A percentile compares a stretch with the other conserved stretches of the same genome.
phyloP scores from a whole-genome alignment of 2,888 invertebrate species.

The Bombyx huttoni region DNA sequence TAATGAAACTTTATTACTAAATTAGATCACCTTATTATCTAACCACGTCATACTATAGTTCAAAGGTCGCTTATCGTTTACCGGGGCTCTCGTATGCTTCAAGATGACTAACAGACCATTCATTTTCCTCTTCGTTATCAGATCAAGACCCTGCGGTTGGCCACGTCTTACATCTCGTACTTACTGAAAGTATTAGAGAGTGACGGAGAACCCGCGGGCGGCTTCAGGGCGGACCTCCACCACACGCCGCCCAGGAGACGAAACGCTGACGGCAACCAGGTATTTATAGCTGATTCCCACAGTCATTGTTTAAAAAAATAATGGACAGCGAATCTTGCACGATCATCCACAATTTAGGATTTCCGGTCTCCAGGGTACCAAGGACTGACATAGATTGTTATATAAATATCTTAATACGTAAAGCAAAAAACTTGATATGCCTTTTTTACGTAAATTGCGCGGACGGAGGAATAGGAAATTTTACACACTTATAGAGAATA shows the following conservation, averaged over 20 bases:
- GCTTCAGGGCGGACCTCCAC: slow-evolving; percentile 88
- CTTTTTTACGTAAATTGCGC: no score
- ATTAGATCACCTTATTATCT: no score
- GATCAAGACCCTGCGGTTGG: slow-evolving; percentile 94
- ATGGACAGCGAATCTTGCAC: no score
- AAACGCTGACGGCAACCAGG: slow-evolving; percentile 33
- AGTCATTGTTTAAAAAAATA: no score
- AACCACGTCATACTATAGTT: background rate
- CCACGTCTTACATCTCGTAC: slow-evolving; percentile 94
- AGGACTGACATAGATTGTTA: no score
- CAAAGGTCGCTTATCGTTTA: background rate
- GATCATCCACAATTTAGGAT: no score
- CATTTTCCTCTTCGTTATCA: slow-evolving; percentile 53
- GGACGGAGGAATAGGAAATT: no score
- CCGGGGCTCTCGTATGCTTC: background rate
- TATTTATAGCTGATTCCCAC: slow-evolving; percentile 9
- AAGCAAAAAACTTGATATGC: no score
- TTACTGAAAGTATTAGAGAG: slow-evolving; percentile 91
- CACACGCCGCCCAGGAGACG: slow-evolving; percentile 60
- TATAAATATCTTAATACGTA: no score
- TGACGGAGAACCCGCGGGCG: slow-evolving; percentile 85
- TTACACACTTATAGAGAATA: no score
- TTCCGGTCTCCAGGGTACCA: no score
- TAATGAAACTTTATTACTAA: no score
- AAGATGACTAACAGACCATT: slow-evolving; percentile 4